Base-by-base conservation (phyloP, 2,113 vertebrate genomes). In the Columba janthina region DNA sequence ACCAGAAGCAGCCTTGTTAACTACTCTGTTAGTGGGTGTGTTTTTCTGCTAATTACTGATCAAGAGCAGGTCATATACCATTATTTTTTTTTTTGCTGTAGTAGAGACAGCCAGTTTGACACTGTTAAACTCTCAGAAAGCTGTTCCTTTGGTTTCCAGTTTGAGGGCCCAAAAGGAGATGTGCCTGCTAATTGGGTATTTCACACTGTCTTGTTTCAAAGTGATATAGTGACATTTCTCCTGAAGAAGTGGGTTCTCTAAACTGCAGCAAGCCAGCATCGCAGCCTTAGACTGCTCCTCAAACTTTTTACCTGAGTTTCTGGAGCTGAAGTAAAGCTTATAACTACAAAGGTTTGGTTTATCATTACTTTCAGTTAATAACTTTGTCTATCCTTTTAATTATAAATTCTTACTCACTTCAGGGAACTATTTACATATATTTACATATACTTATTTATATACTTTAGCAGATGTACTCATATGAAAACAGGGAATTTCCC, bases 361-460 rank as follows among this genome's bases (percentile, higher is more conserved):
- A 91, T 93, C 85, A 67, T 87, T 87, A 85, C 26, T 89, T 95
- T 75, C 67, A 94, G 76, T 95, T 95, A 78, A 80, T 93, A 94
- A 91, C 34, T 90, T 87, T 76, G 57, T 72, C 93, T 95, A 42
- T 82, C 53, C 64, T 94, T 93, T 82, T 92, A 93, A 94, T 94
- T 92, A 53, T 90, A 85, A 64, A 70, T 96, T 96, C 62, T 92
- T 88, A 91, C 70, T 94, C 77, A 62, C 69, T 94, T 94, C 74
- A 70, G 54, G 62, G 65, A 94, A 78, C 61, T 90, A 95, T 82
- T 87, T 94, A 81, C 87, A 90, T 89, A 80, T 51, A 89, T 94
- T 96, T 94, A 83, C 72, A 78, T 89, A 58, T 89, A 58, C 57
- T 88, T 92, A 88, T 78, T 90, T 79, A 74, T 89, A 74, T 66